Evolutionary conservation across 2,888 invertebrate species (phyloP), one percentile per base, ranked within the genome.

Genomic region (Tillus elongatus): DNA sequence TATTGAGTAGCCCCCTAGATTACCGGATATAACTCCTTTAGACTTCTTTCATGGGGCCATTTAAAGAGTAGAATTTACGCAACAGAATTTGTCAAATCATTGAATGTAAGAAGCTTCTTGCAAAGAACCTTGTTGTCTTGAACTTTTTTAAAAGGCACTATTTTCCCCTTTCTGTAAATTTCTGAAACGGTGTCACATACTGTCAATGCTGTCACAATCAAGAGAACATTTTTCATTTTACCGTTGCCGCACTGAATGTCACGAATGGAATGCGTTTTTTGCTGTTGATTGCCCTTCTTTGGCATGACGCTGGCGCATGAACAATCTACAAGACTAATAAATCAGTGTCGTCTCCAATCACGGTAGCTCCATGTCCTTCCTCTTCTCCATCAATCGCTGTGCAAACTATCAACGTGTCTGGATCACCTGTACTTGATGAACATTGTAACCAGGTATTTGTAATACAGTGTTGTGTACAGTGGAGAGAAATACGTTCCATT

Each of bases 91-190:
- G n/a, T n/a, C n/a, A n/a, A n/a, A n/a, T n/a, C n/a, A n/a, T 19
- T 19, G 24, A 19, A 19, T 6, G n/a, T n/a, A 6, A 19, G 24
- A 19, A 19, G 24, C n/a, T 19, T 19, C n/a, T 19, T n/a, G n/a
- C 24, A n/a, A 19, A 19, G 24, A 19, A 19, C 24, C 6, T 6
- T 19, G 24, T 19, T 19, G 24, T 6, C 24, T 19, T 19, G 24
- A 19, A 19, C 24, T 19, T 19, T 19, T n/a, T n/a, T 19, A 19
- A 8, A 19, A 19, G 24, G 24, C n/a, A n/a, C 24, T 8, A 19
- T 19, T 19, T 19, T 19, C n/a, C 24, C 24, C 24, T 19, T 19
- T n/a, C n/a, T 19, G n/a, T 19, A 19, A n/a, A 19, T n/a, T 8
- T 6, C 24, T 8, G 24, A 19, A 6, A 19, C 24, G n/a, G 24